phyloP scores from a whole-genome alignment of 37 sponge, comb jelly and placozoan genomes.

The Hormiphora californensis region DNA sequence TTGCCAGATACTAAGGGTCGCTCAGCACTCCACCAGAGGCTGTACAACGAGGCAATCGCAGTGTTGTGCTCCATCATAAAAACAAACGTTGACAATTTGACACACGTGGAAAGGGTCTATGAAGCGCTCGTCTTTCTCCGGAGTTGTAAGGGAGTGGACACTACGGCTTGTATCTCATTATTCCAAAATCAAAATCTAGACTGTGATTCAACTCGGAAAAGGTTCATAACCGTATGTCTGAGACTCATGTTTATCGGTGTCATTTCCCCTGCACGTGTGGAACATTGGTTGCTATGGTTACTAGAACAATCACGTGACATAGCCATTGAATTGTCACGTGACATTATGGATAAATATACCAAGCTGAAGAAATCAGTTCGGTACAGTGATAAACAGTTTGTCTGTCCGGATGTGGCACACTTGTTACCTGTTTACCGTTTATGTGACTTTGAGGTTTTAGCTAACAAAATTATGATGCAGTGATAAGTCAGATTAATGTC shows the following conservation, averaged over 20 bases:
- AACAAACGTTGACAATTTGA: too few relatives aligned
- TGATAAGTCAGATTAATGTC: too few relatives aligned
- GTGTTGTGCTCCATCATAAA: too few relatives aligned
- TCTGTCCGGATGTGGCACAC: slow-evolving; percentile 10
- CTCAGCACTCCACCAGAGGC: too few relatives aligned
- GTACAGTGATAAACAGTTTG: background rate
- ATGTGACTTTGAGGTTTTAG: slow-evolving; percentile 12
- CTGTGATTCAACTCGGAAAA: too few relatives aligned
- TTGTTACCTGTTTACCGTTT: slow-evolving; percentile 11
- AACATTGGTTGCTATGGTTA: slow-evolving; percentile 46
- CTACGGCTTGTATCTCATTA: too few relatives aligned
- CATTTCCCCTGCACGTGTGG: background rate
- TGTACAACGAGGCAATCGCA: too few relatives aligned
- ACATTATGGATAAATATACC: background rate
- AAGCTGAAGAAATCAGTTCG: background rate
- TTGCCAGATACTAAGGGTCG: too few relatives aligned
- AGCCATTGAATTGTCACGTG: background rate
- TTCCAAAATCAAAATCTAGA: too few relatives aligned
- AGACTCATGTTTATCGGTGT: background rate
- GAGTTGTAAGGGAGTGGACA: too few relatives aligned
- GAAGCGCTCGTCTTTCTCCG: too few relatives aligned
- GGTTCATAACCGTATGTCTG: slow-evolving; percentile 3
- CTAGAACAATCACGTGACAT: background rate
- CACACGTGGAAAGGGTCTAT: too few relatives aligned
- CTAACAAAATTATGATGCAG: background rate